Conservation (phyloP, 2,888 invertebrate genomes). For the Drosophila greeni region DNA sequence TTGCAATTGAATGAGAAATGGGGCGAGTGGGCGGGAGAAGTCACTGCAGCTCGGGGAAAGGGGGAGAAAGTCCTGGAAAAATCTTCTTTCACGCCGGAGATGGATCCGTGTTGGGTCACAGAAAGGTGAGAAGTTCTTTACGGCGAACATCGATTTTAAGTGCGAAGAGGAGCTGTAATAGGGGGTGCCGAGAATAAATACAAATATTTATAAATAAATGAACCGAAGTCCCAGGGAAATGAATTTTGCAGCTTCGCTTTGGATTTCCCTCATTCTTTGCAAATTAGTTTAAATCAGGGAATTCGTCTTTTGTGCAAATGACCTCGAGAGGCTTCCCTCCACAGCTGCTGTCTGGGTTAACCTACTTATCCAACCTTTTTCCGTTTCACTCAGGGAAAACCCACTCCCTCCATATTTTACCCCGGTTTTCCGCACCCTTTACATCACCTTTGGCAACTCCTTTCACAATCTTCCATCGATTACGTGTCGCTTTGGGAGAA, state of each 20-base stretch:
- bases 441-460: constrained; percentile 8
- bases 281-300: constrained; percentile 12
- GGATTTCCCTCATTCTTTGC: background rate
- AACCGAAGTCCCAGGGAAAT: constrained; percentile 1
- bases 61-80: constrained; percentile 8
- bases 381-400: background rate
- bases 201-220: constrained; percentile 21
- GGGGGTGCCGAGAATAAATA: constrained; percentile 4
- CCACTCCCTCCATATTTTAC: background rate
- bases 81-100: constrained; percentile 6
- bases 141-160: constrained; percentile 15
- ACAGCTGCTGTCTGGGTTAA: constrained; percentile 6
- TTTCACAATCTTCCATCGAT: constrained; percentile 26
- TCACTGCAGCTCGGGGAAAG: constrained; percentile 13
- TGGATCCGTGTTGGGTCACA: constrained; percentile 36
- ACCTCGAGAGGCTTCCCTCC: constrained; percentile 7
- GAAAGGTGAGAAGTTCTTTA: constrained; percentile 30
- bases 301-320: constrained; percentile 10
- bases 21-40: constrained; percentile 23
- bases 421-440: constrained; percentile 4
- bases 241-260: background rate
- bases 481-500: constrained; percentile 42
- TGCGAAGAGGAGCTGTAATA: background rate
- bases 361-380: constrained; percentile 12
- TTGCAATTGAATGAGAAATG: constrained; percentile 68